These are phyloP conservation scores for Leptodactylus fuscus DNA, from an alignment of 2,113 vertebrate species.

Conservation along the genomic window DNA sequence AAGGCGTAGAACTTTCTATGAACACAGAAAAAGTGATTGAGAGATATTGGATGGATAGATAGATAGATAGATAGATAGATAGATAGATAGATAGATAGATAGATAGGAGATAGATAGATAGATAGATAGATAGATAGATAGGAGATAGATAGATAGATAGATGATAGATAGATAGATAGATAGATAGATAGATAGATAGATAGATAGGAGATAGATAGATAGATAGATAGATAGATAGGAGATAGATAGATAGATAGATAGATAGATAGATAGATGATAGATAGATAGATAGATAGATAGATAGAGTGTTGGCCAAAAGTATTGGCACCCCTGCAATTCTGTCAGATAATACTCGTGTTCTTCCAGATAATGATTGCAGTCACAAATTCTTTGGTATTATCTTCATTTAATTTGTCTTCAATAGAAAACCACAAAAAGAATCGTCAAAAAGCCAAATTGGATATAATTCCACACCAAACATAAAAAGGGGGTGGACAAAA, in stretches of 20 bases:
- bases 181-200: background rate
- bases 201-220: background rate
- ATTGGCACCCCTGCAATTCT: too few species aligned
- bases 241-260: conserved; percentile 7
- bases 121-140: background rate
- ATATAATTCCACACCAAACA: too few species aligned
- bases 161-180: background rate
- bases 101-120: background rate
- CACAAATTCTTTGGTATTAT: too few species aligned
- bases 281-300: conserved; percentile 13
- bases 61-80: too few species aligned
- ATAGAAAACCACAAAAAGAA: too few species aligned
- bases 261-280: conserved; percentile 5
- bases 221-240: background rate
- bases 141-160: background rate
- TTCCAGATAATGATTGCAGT: too few species aligned
- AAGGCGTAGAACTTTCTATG: background rate
- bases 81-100: background rate
- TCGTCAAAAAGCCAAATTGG: too few species aligned
- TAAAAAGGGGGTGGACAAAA: too few species aligned
- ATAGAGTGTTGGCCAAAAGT: background rate
- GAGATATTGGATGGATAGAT: background rate
- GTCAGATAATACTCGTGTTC: too few species aligned
- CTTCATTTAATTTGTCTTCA: too few species aligned
- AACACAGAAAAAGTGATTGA: background rate